Conservation (phyloP, 2,113 vertebrate species). For the Python bivittatus region DNA sequence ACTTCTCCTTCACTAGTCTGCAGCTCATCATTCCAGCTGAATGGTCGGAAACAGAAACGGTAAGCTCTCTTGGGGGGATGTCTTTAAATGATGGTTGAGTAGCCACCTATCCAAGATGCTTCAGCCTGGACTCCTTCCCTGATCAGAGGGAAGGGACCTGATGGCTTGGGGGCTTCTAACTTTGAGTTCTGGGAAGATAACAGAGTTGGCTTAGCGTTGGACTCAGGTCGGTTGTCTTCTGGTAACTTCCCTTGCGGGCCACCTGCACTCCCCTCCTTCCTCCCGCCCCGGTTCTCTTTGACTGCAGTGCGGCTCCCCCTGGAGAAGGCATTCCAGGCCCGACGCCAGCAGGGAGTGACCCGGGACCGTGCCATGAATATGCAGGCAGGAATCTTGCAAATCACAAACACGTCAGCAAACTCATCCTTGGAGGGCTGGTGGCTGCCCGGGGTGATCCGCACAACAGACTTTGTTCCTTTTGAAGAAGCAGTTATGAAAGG, state of each 20-base stretch:
- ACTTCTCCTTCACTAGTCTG: no score
- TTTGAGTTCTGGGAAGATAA: background rate
- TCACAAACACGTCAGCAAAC: constrained; percentile 8
- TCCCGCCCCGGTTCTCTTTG: background rate
- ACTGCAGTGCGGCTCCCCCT: background rate
- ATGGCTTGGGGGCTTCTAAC: background rate
- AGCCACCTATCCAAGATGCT: no score
- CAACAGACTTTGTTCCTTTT: background rate
- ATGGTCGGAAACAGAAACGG: no score
- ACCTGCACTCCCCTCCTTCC: background rate
- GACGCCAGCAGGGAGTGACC: constrained; percentile 15
- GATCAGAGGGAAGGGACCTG: background rate
- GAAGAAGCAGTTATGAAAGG: background rate
- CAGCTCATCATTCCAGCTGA: no score
- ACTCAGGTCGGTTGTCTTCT: no score
- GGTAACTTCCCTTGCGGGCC: background rate
- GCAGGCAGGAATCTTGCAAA: background rate
- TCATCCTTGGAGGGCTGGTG: background rate
- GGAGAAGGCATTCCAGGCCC: background rate
- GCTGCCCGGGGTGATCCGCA: background rate
- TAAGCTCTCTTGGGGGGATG: no score
- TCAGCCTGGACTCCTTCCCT: no score
- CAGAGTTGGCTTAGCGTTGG: background rate
- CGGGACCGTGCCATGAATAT: background rate
- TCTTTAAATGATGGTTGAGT: no score